Percentiles rank a stretch among this genome's conserved stretches.
phyloP scores from a whole-genome alignment of 2,888 invertebrate genomes.

The Pseudococcus longispinus region DNA sequence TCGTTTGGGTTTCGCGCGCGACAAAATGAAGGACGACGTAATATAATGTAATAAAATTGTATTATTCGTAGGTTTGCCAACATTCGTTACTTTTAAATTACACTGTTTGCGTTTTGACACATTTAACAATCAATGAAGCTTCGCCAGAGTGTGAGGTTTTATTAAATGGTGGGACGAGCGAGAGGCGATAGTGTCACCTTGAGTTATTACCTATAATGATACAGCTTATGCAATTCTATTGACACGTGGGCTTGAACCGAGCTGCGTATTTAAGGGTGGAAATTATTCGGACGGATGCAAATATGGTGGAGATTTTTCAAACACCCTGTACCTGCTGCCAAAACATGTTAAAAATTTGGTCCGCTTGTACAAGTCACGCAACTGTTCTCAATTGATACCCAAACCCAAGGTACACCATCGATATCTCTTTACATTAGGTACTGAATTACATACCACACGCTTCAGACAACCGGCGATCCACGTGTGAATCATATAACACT shows the following conservation, averaged over 20 bases:
- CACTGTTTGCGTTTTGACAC: neutral
- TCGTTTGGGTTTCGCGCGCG: conserved; percentile 9
- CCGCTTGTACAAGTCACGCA: neutral
- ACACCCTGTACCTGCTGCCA: neutral
- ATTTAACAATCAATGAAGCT: neutral
- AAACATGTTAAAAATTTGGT: conserved; percentile 19
- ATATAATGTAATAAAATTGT: neutral
- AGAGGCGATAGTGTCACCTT: neutral
- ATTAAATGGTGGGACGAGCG: neutral
- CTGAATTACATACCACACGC: conserved; percentile 27
- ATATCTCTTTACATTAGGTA: conserved; percentile 3
- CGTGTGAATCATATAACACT: conserved; percentile 13
- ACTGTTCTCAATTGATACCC: conserved; percentile 24
- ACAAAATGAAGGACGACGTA: conserved; percentile 22
- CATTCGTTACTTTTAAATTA: neutral
- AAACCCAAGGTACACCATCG: conserved; percentile 3
- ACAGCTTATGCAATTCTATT: neutral
- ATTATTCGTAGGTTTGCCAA: neutral
- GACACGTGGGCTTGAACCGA: neutral
- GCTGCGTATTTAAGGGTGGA: neutral
- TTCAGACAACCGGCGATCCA: conserved; percentile 7
- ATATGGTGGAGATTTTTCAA: neutral
- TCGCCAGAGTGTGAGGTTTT: neutral
- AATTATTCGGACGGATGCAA: neutral
- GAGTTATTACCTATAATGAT: neutral